These are phyloP conservation scores for Opisthograptis luteolata DNA, from an alignment of 2,888 invertebrate species.

Conservation along the genomic window DNA sequence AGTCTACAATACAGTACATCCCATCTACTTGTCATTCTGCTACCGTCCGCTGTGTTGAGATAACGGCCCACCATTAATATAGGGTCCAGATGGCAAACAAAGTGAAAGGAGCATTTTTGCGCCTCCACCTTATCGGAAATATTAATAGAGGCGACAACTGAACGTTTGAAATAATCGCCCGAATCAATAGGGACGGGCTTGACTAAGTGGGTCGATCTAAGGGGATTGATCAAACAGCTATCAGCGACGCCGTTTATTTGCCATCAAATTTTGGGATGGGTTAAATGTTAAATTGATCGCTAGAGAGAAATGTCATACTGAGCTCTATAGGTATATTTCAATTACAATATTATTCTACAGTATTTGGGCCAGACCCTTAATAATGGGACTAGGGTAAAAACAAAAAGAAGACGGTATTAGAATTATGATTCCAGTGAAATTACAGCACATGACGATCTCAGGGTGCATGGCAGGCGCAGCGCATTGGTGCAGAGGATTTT, in stretches of 20 bases:
- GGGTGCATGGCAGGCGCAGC: too few species aligned
- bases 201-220: constrained; percentile 11
- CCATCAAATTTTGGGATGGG: constrained; percentile 1
- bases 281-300: neutral
- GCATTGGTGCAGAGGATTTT: too few species aligned
- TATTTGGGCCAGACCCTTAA: too few species aligned
- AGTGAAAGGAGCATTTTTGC: constrained; percentile 37
- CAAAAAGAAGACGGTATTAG: too few species aligned
- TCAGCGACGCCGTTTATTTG: constrained; percentile 8
- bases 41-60: constrained; percentile 23
- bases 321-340: too few species aligned
- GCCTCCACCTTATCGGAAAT: constrained; percentile 22
- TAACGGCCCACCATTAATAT: constrained; percentile 33
- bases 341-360: too few species aligned
- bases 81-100: constrained; percentile 37
- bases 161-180: constrained; percentile 12
- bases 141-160: constrained; percentile 9
- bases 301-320: neutral
- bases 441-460: too few species aligned
- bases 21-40: constrained; percentile 32
- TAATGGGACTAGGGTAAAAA: too few species aligned
- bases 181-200: constrained; percentile 9
- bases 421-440: too few species aligned
- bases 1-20: neutral
- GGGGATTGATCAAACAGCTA: constrained; percentile 19